Evolutionary conservation across 2,888 invertebrate species (phyloP), one percentile per base, ranked within the genome.

Genomic region (Tetheella fluctuosa): DNA sequence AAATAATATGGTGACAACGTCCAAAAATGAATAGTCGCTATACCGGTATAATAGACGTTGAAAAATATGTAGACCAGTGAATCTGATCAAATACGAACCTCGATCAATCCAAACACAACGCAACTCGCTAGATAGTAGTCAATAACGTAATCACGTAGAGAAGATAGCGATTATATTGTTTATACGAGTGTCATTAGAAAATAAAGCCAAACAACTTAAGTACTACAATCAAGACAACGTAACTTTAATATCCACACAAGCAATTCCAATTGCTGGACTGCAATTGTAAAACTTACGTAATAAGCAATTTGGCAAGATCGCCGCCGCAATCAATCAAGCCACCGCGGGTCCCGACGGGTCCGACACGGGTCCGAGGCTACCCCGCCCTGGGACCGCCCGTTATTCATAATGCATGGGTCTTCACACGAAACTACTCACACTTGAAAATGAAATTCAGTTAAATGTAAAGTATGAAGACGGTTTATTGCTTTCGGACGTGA

Each of bases 391-490:
- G 74, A 76, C 74, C 76, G 61, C 69, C 67, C 72, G 71, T 70
- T 64, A 79, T 86, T 80, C 80, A 87, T 86, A 85, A 87, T 86
- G 80, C 76, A 86, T 79, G 81, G 76, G 74, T 72, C 76, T 80
- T 86, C 74, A 73, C 74, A 72, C 73, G 69, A 68, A 63, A 58
- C 63, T 53, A 63, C 71, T 63, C 23, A 52, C 59, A 52, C 65
- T 62, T 58, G 64, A 58, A 68, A 68, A 76, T 77, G 76, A 78
- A 67, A 70, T 70, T 70, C 63, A 57, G 56, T 67, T 64, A 64
- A 61, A 42, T 23, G 23, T 23, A 7, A 48, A 39, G n/a, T 39
- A 48, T 48, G n/a, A n/a, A 10, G 7, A 48, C 7, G 48, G 17
- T 48, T 48, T 48, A 48, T 48, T 48, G 48, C 20, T 48, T 48